Evolutionary conservation across 2,113 vertebrate species (phyloP).

Genomic region (Prionailurus viverrinus): DNA sequence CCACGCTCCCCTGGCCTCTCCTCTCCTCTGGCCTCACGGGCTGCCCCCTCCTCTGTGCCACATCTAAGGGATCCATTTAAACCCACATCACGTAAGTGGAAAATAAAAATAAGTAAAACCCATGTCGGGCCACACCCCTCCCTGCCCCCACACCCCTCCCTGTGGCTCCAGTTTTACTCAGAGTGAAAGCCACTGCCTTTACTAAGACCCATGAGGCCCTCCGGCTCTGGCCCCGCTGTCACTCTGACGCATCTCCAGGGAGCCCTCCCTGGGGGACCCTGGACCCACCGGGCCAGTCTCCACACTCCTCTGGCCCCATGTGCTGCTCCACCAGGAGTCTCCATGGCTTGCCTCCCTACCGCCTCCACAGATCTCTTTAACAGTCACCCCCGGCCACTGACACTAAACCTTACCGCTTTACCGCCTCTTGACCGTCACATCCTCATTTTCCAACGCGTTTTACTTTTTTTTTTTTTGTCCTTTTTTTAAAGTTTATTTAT

Average conservation of each 20-base stretch:
- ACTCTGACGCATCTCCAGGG: not conserved
- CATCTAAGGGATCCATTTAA: not conserved
- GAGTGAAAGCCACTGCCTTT: not conserved
- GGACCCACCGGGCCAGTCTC: not conserved
- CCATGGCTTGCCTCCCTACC: fast-evolving
- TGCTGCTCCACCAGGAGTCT: not conserved
- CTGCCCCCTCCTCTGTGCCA: not conserved
- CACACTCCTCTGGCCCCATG: not conserved
- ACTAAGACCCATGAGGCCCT: fast-evolving
- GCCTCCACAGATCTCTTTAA: not conserved
- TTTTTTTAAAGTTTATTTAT: no score
- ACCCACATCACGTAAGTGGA: not conserved
- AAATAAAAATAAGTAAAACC: not conserved
- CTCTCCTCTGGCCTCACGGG: not conserved
- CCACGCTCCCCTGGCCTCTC: not conserved
- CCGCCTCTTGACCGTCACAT: not conserved
- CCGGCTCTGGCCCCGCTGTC: fast-evolving
- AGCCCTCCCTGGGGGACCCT: not conserved
- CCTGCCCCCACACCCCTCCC: no score
- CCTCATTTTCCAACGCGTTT: not conserved
- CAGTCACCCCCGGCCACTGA: fast-evolving
- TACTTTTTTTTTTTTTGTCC: no score
- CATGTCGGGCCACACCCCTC: not conserved
- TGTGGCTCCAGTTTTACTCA: not conserved
- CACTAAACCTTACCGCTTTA: not conserved